These are phyloP conservation scores for Helostoma temminkii DNA, from an alignment of 2,797 vertebrate species.

Conservation along the genomic window DNA sequence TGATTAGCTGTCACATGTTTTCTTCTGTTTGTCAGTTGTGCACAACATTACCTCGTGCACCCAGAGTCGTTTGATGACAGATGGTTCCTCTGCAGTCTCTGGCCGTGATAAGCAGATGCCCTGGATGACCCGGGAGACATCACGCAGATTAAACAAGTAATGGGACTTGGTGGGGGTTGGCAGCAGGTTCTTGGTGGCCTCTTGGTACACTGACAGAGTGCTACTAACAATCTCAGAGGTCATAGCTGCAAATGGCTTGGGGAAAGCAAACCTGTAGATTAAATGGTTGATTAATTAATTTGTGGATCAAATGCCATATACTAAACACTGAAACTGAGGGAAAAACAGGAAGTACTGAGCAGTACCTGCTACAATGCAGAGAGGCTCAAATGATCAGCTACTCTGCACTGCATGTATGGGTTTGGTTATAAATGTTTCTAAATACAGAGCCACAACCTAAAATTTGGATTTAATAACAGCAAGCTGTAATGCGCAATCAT, in stretches of 20 bases:
- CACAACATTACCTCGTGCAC: constrained; percentile 89
- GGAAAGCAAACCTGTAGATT: constrained; percentile 87
- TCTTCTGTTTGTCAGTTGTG: neutral
- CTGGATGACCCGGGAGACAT: constrained; percentile 93
- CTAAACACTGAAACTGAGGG: neutral
- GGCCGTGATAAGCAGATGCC: constrained; percentile 91
- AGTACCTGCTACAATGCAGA: neutral
- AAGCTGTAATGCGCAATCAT: too few relatives aligned
- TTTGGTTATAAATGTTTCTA: constrained; percentile 1
- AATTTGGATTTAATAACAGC: too few relatives aligned
- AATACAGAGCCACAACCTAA: neutral
- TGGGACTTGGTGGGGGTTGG: constrained; percentile 94
- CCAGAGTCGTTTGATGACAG: constrained; percentile 90
- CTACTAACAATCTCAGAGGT: constrained; percentile 86
- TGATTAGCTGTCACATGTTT: constrained; percentile 4
- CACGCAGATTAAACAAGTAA: constrained; percentile 93
- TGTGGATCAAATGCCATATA: neutral
- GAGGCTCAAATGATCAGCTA: neutral
- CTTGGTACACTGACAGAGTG: constrained; percentile 89
- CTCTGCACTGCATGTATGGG: neutral
- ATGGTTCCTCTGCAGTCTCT: constrained; percentile 85
- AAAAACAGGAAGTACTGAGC: neutral
- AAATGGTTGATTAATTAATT: constrained; percentile 16
- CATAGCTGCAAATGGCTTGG: constrained; percentile 83
- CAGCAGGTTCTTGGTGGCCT: constrained; percentile 90